A percentile compares a stretch with the other conserved stretches of the same genome.
These are phyloP conservation scores for Engraulis encrasicolus DNA, from an alignment of 2,113 vertebrate genomes.

Conservation along the genomic window DNA sequence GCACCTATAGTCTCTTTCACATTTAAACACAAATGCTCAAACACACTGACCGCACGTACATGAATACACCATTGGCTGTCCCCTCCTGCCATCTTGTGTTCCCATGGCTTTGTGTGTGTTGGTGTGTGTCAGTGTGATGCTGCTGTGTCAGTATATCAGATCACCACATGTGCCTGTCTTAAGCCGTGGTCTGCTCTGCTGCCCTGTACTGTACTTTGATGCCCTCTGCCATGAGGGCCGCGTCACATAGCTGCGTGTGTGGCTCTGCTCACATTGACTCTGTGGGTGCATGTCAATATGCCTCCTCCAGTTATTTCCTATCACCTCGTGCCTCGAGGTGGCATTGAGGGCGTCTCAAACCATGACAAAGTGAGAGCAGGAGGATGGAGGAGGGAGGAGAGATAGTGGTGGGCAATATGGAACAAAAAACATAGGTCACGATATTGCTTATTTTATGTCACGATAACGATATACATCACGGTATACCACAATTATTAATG, in stretches of 20 bases:
- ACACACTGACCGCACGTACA: not conserved
- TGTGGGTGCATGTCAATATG: too few relatives aligned
- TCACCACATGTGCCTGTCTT: not conserved
- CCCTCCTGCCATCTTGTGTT: not conserved
- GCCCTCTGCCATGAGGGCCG: not conserved
- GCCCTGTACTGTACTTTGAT: not conserved
- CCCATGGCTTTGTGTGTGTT: not conserved
- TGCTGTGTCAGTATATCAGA: not conserved
- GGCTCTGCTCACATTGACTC: too few relatives aligned
- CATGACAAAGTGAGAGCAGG: too few relatives aligned
- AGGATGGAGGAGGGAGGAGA: too few relatives aligned
- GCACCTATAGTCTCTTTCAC: constrained; percentile 3
- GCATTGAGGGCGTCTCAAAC: too few relatives aligned
- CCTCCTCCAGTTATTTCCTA: too few relatives aligned
- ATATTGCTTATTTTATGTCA: too few relatives aligned
- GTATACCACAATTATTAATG: too few relatives aligned
- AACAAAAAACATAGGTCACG: too few relatives aligned
- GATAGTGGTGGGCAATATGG: too few relatives aligned
- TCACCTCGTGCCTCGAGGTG: too few relatives aligned
- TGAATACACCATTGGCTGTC: not conserved
- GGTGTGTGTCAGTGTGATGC: not conserved
- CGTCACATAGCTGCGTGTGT: not conserved
- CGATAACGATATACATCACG: too few relatives aligned
- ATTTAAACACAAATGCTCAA: not conserved
- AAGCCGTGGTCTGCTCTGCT: not conserved